phyloP scores from a whole-genome alignment of 2,113 vertebrate genomes.

The Phylloscopus trochiloides region DNA sequence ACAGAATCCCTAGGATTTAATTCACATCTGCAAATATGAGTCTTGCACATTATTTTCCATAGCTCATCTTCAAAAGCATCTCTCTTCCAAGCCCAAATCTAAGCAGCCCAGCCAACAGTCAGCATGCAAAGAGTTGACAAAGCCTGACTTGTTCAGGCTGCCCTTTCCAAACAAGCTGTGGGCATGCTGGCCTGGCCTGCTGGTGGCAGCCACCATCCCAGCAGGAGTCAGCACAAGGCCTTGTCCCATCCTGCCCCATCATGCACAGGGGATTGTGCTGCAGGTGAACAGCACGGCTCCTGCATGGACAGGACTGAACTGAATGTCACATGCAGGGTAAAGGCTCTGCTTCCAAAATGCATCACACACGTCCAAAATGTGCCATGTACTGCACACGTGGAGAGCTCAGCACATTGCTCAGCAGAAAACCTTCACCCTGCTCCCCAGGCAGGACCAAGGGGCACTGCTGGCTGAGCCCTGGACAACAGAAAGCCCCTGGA shows the following conservation, averaged over 20 bases:
- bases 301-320: fast-evolving
- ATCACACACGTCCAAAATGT: fast-evolving
- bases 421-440: background rate
- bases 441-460: background rate
- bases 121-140: background rate
- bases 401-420: background rate
- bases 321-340: background rate
- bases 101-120: background rate
- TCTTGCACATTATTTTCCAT: background rate
- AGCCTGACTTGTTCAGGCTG: background rate
- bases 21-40: background rate
- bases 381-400: fast-evolving
- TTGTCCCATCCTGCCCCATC: background rate
- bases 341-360: fast-evolving
- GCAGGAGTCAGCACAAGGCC: background rate
- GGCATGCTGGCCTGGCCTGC: background rate
- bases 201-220: background rate
- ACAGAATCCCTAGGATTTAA: background rate
- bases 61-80: background rate
- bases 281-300: background rate
- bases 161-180: background rate
- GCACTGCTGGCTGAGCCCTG: background rate
- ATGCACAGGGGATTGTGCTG: background rate
- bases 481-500: background rate
- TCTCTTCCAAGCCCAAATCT: background rate